phyloP scores from a whole-genome alignment of 1,140 invertebrate genomes.

The Anastrepha ludens region DNA sequence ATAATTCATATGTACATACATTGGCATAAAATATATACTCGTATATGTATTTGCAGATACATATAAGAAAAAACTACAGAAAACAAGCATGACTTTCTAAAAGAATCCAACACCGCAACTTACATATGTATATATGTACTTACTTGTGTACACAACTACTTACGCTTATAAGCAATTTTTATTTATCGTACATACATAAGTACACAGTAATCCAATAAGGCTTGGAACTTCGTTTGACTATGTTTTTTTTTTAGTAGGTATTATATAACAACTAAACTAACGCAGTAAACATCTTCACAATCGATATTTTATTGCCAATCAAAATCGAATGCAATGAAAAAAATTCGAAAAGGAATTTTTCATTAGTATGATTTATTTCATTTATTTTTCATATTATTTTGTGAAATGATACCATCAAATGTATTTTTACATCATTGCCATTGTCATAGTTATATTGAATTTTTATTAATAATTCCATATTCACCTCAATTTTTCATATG shows the following conservation, averaged over 20 bases:
- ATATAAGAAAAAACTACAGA: no score
- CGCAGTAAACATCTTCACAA: background rate
- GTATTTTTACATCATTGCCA: conserved; percentile 22
- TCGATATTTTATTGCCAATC: background rate
- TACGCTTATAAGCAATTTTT: background rate
- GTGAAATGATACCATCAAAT: conserved; percentile 31
- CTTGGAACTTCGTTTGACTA: no score
- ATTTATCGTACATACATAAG: no score
- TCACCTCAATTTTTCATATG: background rate
- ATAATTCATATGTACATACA: no score
- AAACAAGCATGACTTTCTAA: background rate
- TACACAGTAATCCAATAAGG: no score
- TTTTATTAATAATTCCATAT: conserved; percentile 14
- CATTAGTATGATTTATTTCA: background rate
- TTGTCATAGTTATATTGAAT: background rate
- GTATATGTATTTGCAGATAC: no score
- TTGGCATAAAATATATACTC: no score
- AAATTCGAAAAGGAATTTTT: background rate
- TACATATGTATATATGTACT: background rate
- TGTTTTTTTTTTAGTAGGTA: no score
- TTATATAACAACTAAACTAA: background rate
- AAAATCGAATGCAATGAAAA: background rate
- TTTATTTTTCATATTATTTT: conserved; percentile 30
- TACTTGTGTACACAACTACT: background rate
- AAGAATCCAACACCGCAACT: background rate